Evolutionary conservation across 2,113 vertebrate genomes (phyloP).

Genomic region (Gadus macrocephalus): DNA sequence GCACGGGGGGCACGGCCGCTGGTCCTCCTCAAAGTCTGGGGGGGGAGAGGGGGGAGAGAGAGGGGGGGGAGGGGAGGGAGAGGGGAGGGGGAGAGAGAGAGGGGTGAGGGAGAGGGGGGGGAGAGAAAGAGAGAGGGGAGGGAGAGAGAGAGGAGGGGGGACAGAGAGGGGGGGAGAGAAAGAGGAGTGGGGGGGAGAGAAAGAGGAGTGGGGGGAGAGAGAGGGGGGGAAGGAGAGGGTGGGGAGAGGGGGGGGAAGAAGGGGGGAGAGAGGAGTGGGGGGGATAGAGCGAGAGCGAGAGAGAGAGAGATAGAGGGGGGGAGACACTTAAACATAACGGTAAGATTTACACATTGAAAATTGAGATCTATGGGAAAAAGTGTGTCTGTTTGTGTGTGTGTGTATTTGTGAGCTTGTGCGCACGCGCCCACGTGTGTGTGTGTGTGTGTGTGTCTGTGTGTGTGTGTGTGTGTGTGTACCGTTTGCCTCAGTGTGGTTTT

Average conservation of each 20-base stretch:
- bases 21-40: conserved; percentile 83
- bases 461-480: not conserved
- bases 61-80: not conserved
- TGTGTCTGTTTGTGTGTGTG: not conserved
- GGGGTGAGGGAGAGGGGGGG: not conserved
- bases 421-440: not conserved
- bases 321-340: too few relatives aligned
- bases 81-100: too few relatives aligned
- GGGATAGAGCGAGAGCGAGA: too few relatives aligned
- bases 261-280: not conserved
- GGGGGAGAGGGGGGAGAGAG: not conserved
- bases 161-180: not conserved
- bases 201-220: too few relatives aligned
- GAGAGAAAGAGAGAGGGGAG: not conserved
- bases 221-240: too few relatives aligned
- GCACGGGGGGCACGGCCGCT: conserved; percentile 82
- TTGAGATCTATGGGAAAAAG: too few relatives aligned
- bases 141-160: not conserved
- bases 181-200: too few relatives aligned
- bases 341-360: too few relatives aligned
- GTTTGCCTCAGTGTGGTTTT: too few relatives aligned
- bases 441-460: conserved; percentile 14
- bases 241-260: too few relatives aligned
- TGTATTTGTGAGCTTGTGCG: not conserved
- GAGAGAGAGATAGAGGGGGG: too few relatives aligned